phyloP scores from a whole-genome alignment of 2,888 invertebrate genomes.

The Catocala fraxini region DNA sequence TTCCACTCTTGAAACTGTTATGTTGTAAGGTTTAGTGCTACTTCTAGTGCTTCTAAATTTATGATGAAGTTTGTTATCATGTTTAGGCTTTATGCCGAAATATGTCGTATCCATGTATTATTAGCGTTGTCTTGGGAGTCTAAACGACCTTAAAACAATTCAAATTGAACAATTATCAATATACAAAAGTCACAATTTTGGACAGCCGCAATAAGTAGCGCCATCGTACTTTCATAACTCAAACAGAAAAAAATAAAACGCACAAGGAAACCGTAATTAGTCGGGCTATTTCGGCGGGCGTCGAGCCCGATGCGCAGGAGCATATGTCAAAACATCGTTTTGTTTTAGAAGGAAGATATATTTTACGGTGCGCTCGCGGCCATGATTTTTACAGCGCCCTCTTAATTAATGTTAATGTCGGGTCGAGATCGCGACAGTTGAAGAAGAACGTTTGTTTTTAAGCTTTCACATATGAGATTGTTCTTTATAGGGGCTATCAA shows the following conservation, averaged over 20 bases:
- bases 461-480: conserved; percentile 32
- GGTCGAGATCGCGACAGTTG: conserved; percentile 43
- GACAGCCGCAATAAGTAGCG: conserved; percentile 27
- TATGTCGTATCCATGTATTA: too few species aligned
- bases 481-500: neutral
- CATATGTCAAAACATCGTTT: conserved; percentile 60
- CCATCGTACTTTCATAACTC: conserved; percentile 43
- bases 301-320: conserved; percentile 48
- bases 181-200: conserved; percentile 12
- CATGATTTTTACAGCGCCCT: conserved; percentile 47
- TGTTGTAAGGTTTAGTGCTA: conserved; percentile 29
- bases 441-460: conserved; percentile 37
- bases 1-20: conserved; percentile 53
- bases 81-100: neutral
- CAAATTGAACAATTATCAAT: neutral
- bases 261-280: conserved; percentile 55
- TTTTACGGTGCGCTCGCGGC: conserved; percentile 45
- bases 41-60: conserved; percentile 12
- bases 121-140: too few species aligned
- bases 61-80: conserved; percentile 3
- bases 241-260: conserved; percentile 46
- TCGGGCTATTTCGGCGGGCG: conserved; percentile 53
- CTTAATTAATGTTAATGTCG: conserved; percentile 50
- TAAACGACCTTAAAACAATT: too few species aligned
- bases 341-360: conserved; percentile 55